Evolutionary conservation across 1,140 invertebrate genomes (phyloP).

Genomic region (Telenomus remus): DNA sequence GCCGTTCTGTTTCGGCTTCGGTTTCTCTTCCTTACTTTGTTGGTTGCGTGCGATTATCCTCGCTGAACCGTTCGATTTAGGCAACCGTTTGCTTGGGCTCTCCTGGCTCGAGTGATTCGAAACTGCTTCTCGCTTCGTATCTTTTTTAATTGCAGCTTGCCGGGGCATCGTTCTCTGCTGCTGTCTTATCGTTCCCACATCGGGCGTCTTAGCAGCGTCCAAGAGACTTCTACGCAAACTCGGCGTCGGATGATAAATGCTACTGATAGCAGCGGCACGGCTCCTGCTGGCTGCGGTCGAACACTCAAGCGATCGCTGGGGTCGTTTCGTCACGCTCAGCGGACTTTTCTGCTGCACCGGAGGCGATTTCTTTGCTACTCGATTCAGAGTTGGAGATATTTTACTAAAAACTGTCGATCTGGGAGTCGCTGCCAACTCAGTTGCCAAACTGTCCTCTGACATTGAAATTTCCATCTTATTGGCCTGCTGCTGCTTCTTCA

Average conservation of each 20-base stretch:
- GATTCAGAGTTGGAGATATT: conserved; percentile 66
- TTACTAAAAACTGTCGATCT: conserved; percentile 67
- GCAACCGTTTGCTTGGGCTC: conserved; percentile 69
- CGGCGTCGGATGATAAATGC: conserved; percentile 66
- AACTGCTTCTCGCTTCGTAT: conserved; percentile 59
- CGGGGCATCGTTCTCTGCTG: conserved; percentile 31
- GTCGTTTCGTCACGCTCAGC: conserved; percentile 47
- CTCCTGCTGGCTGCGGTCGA: conserved; percentile 72
- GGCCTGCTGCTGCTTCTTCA: conserved; percentile 65
- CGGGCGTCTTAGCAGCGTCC: conserved; percentile 72
- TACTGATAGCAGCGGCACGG: conserved; percentile 67
- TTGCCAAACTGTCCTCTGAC: conserved; percentile 72
- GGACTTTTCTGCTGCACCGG: conserved; percentile 67
- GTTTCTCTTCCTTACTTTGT: conserved; percentile 62
- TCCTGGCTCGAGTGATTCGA: conserved; percentile 57
- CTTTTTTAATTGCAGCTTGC: conserved; percentile 37
- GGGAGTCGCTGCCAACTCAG: conserved; percentile 64
- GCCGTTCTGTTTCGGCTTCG: conserved; percentile 65
- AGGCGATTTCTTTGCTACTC: conserved; percentile 66
- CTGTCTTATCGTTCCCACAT: conserved; percentile 52
- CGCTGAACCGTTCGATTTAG: conserved; percentile 64
- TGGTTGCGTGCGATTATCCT: conserved; percentile 29
- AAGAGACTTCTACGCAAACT: conserved; percentile 69
- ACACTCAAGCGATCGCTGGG: conserved; percentile 65
- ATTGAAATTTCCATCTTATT: conserved; percentile 72